Evolutionary conservation across 2,888 invertebrate genomes (phyloP), one percentile per base, ranked within the genome.

Genomic region (Baronia brevicornis): DNA sequence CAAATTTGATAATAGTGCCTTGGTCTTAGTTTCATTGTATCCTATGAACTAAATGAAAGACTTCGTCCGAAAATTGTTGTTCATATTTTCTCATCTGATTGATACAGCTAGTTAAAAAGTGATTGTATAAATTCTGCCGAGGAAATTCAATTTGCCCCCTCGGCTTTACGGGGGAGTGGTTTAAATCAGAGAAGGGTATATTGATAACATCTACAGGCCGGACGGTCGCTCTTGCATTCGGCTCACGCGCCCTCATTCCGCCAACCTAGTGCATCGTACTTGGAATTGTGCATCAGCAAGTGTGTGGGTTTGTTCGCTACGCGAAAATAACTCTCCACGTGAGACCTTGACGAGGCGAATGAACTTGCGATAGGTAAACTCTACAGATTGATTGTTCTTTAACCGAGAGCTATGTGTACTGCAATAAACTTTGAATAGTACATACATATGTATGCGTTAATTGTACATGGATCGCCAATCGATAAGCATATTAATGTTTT

Each of bases 171-270:
- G 60, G 60, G 61, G 70, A 67, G 71, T 62, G 65, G 60, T 54
- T 46, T 51, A 50, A 51, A 61, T 60, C 59, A 56, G 50, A 53
- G 50, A 47, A 53, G 60, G 60, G 58, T 68, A 66, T 53, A 49
- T 46, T 52, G 72, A 77, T 77, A 65, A 53, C 51, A 78, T 77
- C 75, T 61, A 60, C 51, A 62, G 51, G 51, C 59, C 55, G 60
- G 61, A 62, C 57, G 63, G 61, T 52, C 53, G 59, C 28, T 53
- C 60, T 60, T 43, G 65, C 64, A 82, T 82, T 73, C 82, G 53
- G 48, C 67, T 71, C 82, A 79, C 79, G 82, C 65, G 70, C 60
- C 61, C 70, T 59, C 72, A 69, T 77, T 78, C 72, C 69, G 62
- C 59, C 70, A 64, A 68, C 58, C 67, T 73, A 75, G 77, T 71